phyloP scores from a whole-genome alignment of 2,888 invertebrate genomes.

The Tricholauxania praeusta region DNA sequence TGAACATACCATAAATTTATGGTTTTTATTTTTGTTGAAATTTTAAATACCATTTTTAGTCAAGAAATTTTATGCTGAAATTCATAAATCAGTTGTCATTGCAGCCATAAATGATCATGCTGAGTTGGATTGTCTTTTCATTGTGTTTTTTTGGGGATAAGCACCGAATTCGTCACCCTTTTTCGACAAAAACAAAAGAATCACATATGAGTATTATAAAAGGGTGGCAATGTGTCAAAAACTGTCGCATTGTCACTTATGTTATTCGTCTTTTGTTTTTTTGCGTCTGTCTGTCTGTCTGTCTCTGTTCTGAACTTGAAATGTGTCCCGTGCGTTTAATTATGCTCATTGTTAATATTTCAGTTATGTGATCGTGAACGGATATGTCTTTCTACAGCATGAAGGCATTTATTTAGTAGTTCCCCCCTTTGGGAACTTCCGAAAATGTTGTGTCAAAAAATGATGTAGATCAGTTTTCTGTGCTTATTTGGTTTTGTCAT shows the following conservation, averaged over 20 bases:
- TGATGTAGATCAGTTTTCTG: not conserved
- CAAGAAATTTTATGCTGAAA: conserved; percentile 4
- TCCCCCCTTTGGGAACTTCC: not conserved
- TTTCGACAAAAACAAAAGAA: not conserved
- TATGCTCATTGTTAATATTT: conserved; percentile 17
- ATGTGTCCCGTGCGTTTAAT: conserved; percentile 29
- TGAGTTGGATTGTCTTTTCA: not conserved
- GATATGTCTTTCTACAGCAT: conserved; percentile 17
- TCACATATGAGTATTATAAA: not conserved
- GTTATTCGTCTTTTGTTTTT: not conserved
- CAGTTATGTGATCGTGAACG: conserved; percentile 7
- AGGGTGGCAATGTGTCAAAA: conserved; percentile 32
- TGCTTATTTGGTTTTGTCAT: conserved; percentile 12
- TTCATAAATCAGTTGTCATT: conserved; percentile 11
- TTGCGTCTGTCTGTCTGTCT: not conserved
- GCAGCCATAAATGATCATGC: not conserved
- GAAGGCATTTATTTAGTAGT: not conserved
- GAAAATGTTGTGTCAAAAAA: not conserved
- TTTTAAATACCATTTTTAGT: conserved; percentile 7
- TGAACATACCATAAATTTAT: not conserved
- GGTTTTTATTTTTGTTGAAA: not conserved
- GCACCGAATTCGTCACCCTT: not conserved
- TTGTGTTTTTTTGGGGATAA: not conserved
- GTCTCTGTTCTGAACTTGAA: conserved; percentile 7
- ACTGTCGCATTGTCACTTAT: conserved; percentile 33